Evolutionary conservation across 2,797 vertebrate species (phyloP).

Genomic region (Phyllotis vaccarum): DNA sequence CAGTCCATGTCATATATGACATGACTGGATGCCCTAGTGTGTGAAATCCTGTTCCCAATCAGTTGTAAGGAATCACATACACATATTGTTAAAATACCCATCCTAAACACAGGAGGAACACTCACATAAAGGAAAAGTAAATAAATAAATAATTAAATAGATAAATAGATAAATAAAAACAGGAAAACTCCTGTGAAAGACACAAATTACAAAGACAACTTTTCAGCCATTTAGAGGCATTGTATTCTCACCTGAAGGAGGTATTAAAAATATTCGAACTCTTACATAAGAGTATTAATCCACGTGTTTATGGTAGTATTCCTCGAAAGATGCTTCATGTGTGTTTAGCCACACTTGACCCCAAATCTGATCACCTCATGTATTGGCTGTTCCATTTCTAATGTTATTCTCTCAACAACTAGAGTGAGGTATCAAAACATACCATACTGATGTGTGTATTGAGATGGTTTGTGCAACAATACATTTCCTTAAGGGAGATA

Average conservation of each 20-base stretch:
- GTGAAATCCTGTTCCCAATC: background rate
- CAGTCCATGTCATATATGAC: background rate
- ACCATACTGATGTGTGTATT: background rate
- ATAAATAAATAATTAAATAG: too few species aligned
- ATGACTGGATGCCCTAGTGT: background rate
- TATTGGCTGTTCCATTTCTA: too few species aligned
- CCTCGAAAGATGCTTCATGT: background rate
- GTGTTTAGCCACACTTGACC: background rate
- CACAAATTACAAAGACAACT: background rate
- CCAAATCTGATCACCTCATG: background rate
- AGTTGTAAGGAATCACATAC: background rate
- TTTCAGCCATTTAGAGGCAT: background rate
- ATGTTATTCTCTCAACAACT: background rate
- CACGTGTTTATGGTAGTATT: background rate
- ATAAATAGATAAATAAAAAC: background rate
- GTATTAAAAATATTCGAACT: constrained; percentile 9
- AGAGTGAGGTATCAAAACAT: background rate
- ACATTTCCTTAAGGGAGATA: background rate
- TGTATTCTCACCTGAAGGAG: background rate
- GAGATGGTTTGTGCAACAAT: background rate
- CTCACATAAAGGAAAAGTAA: rapidly evolving
- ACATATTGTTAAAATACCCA: background rate
- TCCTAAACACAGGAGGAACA: background rate
- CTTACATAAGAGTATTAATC: background rate
- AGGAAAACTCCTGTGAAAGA: background rate